Conservation (phyloP, 2,888 invertebrate genomes). For the Meteorus cinctellus region DNA sequence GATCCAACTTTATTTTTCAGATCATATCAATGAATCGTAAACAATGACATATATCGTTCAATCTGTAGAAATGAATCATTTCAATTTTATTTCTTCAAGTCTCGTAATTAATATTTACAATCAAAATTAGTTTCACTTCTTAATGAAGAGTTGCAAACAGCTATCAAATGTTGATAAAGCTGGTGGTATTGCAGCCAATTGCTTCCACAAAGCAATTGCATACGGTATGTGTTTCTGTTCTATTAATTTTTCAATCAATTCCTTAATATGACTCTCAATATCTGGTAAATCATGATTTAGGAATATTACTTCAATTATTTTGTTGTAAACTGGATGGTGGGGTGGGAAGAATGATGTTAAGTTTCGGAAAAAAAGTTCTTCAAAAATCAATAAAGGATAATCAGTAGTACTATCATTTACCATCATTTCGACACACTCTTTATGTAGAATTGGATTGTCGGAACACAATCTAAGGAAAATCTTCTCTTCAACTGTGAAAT, state of each 20-base stretch:
- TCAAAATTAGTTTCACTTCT: constrained; percentile 48
- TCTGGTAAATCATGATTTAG: constrained; percentile 62
- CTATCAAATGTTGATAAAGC: constrained; percentile 66
- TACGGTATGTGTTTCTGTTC: constrained; percentile 64
- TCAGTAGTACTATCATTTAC: constrained; percentile 57
- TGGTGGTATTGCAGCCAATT: constrained; percentile 64
- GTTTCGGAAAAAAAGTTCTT: constrained; percentile 67
- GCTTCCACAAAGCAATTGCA: constrained; percentile 66
- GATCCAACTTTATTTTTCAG: not conserved
- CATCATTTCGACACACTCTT: constrained; percentile 63
- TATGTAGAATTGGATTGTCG: constrained; percentile 57
- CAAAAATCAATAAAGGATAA: constrained; percentile 61
- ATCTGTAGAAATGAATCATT: not conserved
- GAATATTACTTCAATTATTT: constrained; percentile 66
- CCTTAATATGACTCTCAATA: constrained; percentile 60
- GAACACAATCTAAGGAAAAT: constrained; percentile 64
- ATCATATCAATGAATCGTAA: not conserved
- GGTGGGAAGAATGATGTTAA: constrained; percentile 65
- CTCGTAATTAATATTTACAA: constrained; percentile 30
- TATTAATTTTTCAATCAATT: constrained; percentile 62
- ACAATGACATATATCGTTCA: not conserved
- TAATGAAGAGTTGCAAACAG: constrained; percentile 58
- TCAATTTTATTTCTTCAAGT: constrained; percentile 17
- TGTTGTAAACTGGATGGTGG: constrained; percentile 63
- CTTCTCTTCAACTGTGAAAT: constrained; percentile 57